Evolutionary conservation across 1,140 invertebrate species (phyloP).

Genomic region (Bombus fervidus): DNA sequence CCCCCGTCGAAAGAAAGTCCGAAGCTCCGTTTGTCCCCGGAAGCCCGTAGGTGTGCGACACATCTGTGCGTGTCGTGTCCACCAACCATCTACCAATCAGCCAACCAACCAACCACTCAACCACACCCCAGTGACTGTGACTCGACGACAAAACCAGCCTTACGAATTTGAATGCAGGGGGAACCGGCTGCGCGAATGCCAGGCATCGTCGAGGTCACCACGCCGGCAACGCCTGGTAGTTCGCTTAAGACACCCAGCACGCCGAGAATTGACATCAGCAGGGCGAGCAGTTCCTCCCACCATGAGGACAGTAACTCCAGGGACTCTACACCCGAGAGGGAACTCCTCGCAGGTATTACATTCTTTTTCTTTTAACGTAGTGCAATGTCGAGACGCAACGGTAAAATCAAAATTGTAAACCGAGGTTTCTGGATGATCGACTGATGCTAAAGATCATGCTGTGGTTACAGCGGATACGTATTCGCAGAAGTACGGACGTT

Average conservation of each 20-base stretch:
- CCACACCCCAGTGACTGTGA: constrained; percentile 63
- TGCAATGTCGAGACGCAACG: too few species aligned
- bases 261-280: constrained; percentile 93
- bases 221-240: constrained; percentile 80
- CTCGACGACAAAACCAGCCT: constrained; percentile 65
- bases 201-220: constrained; percentile 87
- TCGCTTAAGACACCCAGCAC: constrained; percentile 87
- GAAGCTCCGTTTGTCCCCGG: constrained; percentile 43
- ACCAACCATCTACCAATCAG: constrained; percentile 26
- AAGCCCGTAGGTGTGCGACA: constrained; percentile 16
- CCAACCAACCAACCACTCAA: constrained; percentile 46
- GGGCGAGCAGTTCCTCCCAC: constrained; percentile 92
- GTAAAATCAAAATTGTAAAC: too few species aligned
- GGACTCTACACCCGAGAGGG: constrained; percentile 90
- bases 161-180: constrained; percentile 76
- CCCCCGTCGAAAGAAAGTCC: constrained; percentile 15
- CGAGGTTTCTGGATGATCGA: too few species aligned
- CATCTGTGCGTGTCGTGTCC: constrained; percentile 38
- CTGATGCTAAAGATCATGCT: too few species aligned
- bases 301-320: constrained; percentile 89
- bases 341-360: constrained; percentile 84
- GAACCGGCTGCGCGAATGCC: constrained; percentile 84
- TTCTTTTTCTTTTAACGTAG: background rate
- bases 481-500: too few species aligned
- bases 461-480: too few species aligned